These are phyloP conservation scores for Calcarius ornatus DNA, from an alignment of 2,113 vertebrate genomes.

Conservation along the genomic window DNA sequence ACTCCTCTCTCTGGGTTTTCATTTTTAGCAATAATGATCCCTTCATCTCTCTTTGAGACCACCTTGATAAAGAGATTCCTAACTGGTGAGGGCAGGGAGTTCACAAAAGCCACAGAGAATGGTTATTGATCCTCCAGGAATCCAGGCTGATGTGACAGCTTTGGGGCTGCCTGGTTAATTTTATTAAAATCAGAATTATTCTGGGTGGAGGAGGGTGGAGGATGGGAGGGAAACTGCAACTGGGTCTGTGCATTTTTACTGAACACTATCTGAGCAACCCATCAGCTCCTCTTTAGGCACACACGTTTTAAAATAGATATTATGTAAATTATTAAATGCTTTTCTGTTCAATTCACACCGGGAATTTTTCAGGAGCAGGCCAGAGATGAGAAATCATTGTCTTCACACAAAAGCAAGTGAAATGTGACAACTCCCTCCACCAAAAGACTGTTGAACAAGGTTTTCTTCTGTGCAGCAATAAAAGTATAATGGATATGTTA, in stretches of 20 bases:
- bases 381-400: not conserved
- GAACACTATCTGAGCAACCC: not conserved
- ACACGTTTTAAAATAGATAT: not conserved
- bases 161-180: not conserved
- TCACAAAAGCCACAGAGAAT: accelerated
- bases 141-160: accelerated
- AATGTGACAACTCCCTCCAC: not conserved
- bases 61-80: not conserved
- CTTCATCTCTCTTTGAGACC: not conserved
- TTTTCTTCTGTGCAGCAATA: not conserved
- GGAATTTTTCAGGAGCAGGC: not conserved
- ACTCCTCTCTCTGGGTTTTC: not conserved
- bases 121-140: not conserved
- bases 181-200: not conserved
- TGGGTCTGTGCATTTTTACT: not conserved
- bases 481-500: not conserved
- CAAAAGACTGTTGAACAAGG: not conserved
- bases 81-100: not conserved
- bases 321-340: not conserved
- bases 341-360: not conserved
- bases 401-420: not conserved
- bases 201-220: not conserved
- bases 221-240: not conserved
- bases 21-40: not conserved
- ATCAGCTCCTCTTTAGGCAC: not conserved